A percentile compares a stretch with the other conserved stretches of the same genome.
phyloP scores from a whole-genome alignment of 2,113 vertebrate species.

The Halichoeres trimaculatus region DNA sequence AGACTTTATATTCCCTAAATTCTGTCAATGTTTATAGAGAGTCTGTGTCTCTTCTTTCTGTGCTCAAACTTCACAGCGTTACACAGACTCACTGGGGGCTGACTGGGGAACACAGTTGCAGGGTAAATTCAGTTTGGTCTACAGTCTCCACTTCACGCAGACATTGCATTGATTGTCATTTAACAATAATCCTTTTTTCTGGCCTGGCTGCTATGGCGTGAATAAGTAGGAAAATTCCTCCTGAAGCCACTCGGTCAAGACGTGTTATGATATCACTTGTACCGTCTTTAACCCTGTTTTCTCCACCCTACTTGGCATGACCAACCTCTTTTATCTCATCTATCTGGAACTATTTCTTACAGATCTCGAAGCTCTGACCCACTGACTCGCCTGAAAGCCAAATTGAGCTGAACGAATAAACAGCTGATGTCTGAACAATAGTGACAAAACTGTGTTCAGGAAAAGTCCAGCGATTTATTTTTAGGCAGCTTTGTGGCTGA shows the following conservation, averaged over 20 bases:
- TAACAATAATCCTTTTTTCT: slow-evolving; percentile 39
- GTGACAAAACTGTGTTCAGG: slow-evolving; percentile 70
- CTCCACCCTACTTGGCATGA: slow-evolving; percentile 39
- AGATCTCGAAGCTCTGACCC: slow-evolving; percentile 49
- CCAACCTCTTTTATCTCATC: slow-evolving; percentile 23
- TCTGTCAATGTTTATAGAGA: slow-evolving; percentile 34
- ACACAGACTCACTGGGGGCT: slow-evolving; percentile 42
- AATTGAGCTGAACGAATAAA: slow-evolving; percentile 70
- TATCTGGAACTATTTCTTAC: slow-evolving; percentile 28
- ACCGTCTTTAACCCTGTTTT: slow-evolving; percentile 37
- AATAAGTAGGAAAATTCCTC: slow-evolving; percentile 5
- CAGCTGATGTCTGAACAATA: slow-evolving; percentile 77
- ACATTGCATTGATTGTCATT: slow-evolving; percentile 39
- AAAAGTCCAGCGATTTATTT: slow-evolving; percentile 78
- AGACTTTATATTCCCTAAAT: slow-evolving; percentile 30
- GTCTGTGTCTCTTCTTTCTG: slow-evolving; percentile 32
- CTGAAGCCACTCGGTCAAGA: slow-evolving; percentile 2
- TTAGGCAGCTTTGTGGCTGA: slow-evolving; percentile 71
- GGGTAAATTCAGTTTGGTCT: slow-evolving; percentile 41
- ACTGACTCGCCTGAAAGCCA: slow-evolving; percentile 56
- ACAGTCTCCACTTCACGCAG: slow-evolving; percentile 35
- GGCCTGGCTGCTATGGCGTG: slow-evolving; percentile 7
- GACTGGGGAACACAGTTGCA: slow-evolving; percentile 42
- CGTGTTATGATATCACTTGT: slow-evolving; percentile 28
- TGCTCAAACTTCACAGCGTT: slow-evolving; percentile 24